Base-by-base conservation (phyloP, 2,797 vertebrate species). In the Scarus forsteni region DNA sequence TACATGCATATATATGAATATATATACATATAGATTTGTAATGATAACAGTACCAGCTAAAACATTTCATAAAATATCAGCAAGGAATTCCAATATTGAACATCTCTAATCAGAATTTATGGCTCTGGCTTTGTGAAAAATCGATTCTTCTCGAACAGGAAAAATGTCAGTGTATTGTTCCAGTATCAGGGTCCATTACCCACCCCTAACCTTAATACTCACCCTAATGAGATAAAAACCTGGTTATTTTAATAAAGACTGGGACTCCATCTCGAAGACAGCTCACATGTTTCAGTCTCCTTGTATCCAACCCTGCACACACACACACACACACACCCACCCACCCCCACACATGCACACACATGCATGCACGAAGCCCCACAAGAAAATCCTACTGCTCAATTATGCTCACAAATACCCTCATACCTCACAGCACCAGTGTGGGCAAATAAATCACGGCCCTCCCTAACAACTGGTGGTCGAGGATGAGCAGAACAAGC, bases 381-480 rank as follows among this genome's bases (percentile, higher is more conserved):
- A 70, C 75, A 83, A 90, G 87, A 90, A 45, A 88, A 59, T 58
- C 60, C 76, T 70, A 75, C 42, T 27, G 79, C 77, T 85, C 81
- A 90, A 91, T 94, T 90, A 91, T 67, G 78, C 61, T 78, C 74
- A 80, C 91, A 92, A 89, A 93, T 89, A 88, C 75, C 74, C 77
- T 85, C 77, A 82, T 82, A 87, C 75, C 88, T 87, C 87, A 83
- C 79, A 63, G 45, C 73, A n/a, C 60, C 57, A 54, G 66, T 16
- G 11, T 46, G 49, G 57, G 56, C 73, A 81, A 68, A 93, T 93
- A 93, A 92, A 95, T 95, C 91, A 93, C 46, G 55, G 65, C 86
- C 69, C 74, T 83, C 67, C 52, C 73, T 66, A 70, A 81, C 83
- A 85, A 84, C 84, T 82, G 83, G 57, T 88, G 71, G 38, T 64